Evolutionary conservation across 2,888 invertebrate species (phyloP).

Genomic region (Andricus quercusramuli): DNA sequence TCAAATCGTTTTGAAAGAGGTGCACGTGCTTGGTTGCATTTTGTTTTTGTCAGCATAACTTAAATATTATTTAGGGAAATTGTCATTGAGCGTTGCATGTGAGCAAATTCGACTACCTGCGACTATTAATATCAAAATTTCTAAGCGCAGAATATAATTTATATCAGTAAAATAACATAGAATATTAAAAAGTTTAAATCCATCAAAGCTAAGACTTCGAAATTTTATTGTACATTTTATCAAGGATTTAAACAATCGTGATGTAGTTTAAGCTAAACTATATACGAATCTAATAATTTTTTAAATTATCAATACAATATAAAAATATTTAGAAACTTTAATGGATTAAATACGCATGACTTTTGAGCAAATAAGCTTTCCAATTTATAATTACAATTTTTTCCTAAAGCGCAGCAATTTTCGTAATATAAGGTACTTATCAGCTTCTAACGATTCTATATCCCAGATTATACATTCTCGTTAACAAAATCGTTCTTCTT

Average conservation of each 20-base stretch:
- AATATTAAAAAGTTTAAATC: constrained; percentile 1
- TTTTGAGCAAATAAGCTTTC: constrained; percentile 33
- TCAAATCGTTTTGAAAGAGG: neutral
- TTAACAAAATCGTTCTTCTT: neutral
- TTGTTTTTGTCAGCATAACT: constrained; percentile 14
- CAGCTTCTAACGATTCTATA: constrained; percentile 11
- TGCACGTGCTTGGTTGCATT: constrained; percentile 14
- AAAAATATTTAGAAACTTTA: neutral
- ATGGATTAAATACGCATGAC: neutral
- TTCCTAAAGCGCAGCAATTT: constrained; percentile 26
- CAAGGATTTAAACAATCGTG: neutral
- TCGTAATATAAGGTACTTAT: neutral
- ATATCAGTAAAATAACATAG: constrained; percentile 19
- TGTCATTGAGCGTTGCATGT: constrained; percentile 37
- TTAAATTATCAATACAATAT: neutral
- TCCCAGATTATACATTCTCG: constrained; percentile 27
- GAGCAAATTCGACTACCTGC: constrained; percentile 29
- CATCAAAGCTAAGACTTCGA: neutral
- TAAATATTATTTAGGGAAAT: constrained; percentile 6
- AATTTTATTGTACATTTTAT: neutral
- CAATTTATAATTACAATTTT: constrained; percentile 34
- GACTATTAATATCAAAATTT: constrained; percentile 17
- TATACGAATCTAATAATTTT: neutral
- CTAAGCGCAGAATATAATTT: constrained; percentile 24
- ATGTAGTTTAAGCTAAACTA: neutral